Evolutionary conservation across 1,140 invertebrate species (phyloP), one percentile per base, ranked within the genome.

Genomic region (Rhyacophila brunnea): DNA sequence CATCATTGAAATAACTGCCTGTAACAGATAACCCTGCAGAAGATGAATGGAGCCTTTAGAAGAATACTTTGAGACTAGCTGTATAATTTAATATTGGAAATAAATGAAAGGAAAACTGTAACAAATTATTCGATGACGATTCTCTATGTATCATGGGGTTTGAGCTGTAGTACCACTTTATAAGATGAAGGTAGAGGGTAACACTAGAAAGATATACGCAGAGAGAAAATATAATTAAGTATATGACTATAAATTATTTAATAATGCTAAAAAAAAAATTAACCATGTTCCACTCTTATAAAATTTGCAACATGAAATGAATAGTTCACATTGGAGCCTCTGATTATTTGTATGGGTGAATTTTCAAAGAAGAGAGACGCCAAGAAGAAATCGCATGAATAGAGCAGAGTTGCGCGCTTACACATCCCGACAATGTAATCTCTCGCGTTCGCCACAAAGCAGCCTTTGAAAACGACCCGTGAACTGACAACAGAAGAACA

Each of bases 371-470:
- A 28, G 23, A 28, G 23, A n/a, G 38, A 15, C 11, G 11, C 38
- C n/a, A 40, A 28, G 23, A 15, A n/a, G 38, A 40, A 40, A 40
- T 40, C 38, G 4, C n/a, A 40, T 40, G 38, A 40, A 40, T 40
- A 40, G 38, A 40, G 38, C 11, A n/a, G 38, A 40, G 38, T n/a
- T 15, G 20, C 23, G 57, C 57, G 49, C 48, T 59, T 59, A 59
- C 49, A 47, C 47, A 59, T 52, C 52, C 46, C 44, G 57, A 59
- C 57, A 59, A 59, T 59, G 49, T 59, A 59, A 59, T 59, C 57
- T 59, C 50, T 59, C 52, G 35, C 52, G 57, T 46, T 35, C 42
- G 48, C 34, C 44, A 18, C 56, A 58, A 58, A 36, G 43, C 42
- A 19, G 4, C 43, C 9, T 45, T 45, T 17, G 10, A 45, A 19